Conservation (phyloP, 2,888 invertebrate species). For the Agrochola litura region DNA sequence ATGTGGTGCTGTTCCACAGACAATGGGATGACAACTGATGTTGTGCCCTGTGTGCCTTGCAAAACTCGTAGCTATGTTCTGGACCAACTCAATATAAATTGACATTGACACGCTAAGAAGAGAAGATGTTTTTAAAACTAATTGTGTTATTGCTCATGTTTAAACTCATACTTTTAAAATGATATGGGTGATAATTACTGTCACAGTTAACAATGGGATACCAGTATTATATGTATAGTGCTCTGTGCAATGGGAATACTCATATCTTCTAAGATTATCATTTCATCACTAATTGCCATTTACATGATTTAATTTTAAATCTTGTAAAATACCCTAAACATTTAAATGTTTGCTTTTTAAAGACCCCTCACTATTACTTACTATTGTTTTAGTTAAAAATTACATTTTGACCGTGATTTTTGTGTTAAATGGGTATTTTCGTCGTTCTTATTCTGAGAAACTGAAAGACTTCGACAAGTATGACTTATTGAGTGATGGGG, state of each 20-base stretch:
- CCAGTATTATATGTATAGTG: no score
- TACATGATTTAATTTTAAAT: neutral
- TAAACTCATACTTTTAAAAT: conserved; percentile 1
- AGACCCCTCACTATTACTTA: neutral
- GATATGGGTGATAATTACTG: neutral
- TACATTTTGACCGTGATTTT: no score
- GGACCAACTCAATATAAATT: no score
- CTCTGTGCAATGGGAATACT: neutral
- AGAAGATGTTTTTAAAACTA: neutral
- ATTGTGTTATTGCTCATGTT: neutral
- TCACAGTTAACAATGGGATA: neutral
- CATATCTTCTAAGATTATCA: neutral
- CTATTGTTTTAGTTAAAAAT: neutral
- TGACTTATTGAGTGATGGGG: no score
- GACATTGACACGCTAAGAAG: neutral
- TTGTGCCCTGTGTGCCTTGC: no score
- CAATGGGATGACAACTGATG: neutral
- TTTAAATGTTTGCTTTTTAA: neutral
- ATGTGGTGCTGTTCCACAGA: neutral
- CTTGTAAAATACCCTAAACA: neutral
- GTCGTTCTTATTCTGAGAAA: no score
- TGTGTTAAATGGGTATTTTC: no score
- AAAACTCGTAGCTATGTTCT: no score
- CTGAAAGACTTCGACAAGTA: no score
- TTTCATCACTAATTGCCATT: neutral